Conservation (phyloP, 1,140 invertebrate species). For the Bombus impatiens region DNA sequence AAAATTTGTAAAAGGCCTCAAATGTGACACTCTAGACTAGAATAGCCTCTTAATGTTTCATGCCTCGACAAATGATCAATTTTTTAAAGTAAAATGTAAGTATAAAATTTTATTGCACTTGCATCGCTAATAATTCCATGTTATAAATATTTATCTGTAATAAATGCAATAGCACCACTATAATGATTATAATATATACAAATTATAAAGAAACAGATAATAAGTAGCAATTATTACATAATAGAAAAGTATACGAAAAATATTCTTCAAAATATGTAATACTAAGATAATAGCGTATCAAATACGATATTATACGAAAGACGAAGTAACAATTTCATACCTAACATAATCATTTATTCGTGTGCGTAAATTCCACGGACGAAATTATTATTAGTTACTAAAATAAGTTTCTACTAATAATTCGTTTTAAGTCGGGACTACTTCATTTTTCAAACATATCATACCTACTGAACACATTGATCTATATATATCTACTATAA, state of each 20-base stretch:
- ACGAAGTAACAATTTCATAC: neutral
- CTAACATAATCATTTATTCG: neutral
- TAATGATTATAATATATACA: neutral
- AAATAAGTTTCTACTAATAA: neutral
- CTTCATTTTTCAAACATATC: constrained; percentile 36
- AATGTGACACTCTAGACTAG: no score
- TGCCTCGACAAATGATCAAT: no score
- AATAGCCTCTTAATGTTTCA: neutral
- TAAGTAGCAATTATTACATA: neutral
- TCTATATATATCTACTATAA: constrained; percentile 11
- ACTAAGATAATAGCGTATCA: neutral
- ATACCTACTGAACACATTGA: constrained; percentile 33
- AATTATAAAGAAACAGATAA: neutral
- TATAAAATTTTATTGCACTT: neutral
- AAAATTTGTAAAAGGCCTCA: no score
- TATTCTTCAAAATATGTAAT: neutral
- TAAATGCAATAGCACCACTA: neutral
- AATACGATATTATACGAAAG: neutral
- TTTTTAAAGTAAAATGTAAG: neutral
- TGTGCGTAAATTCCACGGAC: neutral
- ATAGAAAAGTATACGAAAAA: neutral
- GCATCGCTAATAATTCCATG: neutral
- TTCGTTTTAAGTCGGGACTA: neutral
- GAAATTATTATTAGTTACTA: neutral
- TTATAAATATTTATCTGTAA: neutral